phyloP scores from a whole-genome alignment of 2,113 vertebrate species.

The Micromys minutus region DNA sequence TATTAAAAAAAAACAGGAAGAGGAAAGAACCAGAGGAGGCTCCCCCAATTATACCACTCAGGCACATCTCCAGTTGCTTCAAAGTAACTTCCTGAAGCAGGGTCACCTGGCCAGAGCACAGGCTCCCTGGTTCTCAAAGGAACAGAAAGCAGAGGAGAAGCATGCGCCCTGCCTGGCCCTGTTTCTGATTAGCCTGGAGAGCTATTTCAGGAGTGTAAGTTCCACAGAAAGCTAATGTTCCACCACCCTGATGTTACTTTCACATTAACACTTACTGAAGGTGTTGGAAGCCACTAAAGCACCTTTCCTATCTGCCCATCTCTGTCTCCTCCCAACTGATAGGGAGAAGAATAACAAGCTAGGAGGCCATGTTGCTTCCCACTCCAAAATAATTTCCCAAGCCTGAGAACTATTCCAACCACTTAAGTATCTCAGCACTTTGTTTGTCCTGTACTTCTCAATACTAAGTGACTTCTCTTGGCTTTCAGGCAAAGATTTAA shows the following conservation, averaged over 20 bases:
- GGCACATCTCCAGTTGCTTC: not conserved
- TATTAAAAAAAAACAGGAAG: not conserved
- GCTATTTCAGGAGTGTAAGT: not conserved
- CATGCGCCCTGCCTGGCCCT: not conserved
- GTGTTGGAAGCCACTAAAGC: not conserved
- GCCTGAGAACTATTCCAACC: not conserved
- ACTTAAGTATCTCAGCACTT: not conserved
- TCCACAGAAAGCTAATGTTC: not conserved
- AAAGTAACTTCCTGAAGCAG: not conserved
- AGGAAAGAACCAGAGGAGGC: not conserved
- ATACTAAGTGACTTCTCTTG: not conserved
- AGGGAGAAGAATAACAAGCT: not conserved
- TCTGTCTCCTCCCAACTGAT: not conserved
- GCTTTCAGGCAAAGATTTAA: not conserved
- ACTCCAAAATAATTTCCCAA: not conserved
- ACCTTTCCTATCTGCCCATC: not conserved
- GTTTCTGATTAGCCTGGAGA: slow-evolving; percentile 38
- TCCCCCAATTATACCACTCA: not conserved
- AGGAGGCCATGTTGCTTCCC: not conserved
- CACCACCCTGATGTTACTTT: not conserved
- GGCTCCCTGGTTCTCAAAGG: not conserved
- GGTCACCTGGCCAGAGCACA: not conserved
- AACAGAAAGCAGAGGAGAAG: not conserved
- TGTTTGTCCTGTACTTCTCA: not conserved
- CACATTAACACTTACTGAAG: not conserved